A percentile compares a stretch with the other conserved stretches of the same genome.
These are phyloP conservation scores for Rhizoglyphus robini DNA, from an alignment of 1,140 invertebrate genomes.

Conservation along the genomic window DNA sequence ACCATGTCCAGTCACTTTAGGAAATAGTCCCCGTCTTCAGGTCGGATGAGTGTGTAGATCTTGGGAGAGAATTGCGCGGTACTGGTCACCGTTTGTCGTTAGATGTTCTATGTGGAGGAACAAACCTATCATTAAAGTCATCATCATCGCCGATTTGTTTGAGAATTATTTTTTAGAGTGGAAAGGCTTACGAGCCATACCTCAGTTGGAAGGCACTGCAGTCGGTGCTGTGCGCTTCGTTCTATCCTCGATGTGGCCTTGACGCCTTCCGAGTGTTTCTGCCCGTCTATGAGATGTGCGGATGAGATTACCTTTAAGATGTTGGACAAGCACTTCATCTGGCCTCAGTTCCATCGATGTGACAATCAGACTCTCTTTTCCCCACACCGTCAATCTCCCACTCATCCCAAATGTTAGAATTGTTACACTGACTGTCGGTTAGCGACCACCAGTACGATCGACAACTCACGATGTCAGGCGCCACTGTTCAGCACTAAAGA, in stretches of 20 bases:
- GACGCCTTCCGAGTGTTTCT: constrained; percentile 46
- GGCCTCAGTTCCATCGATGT: constrained; percentile 59
- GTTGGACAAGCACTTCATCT: constrained; percentile 55
- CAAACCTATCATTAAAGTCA: not conserved
- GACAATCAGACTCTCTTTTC: constrained; percentile 59
- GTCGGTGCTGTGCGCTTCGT: constrained; percentile 74
- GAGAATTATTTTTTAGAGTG: constrained; percentile 47
- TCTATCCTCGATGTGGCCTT: constrained; percentile 74
- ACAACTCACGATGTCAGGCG: too few species aligned
- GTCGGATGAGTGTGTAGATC: too few species aligned
- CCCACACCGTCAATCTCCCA: too few species aligned
- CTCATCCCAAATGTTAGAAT: constrained; percentile 1
- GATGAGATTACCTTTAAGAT: constrained; percentile 65
- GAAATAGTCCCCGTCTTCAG: too few species aligned
- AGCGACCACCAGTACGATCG: too few species aligned
- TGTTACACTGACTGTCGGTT: not conserved
- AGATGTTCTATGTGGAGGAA: not conserved
- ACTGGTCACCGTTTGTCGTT: too few species aligned
- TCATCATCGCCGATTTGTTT: not conserved
- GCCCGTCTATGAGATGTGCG: constrained; percentile 76
- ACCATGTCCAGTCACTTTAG: too few species aligned
- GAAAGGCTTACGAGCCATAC: constrained; percentile 61
- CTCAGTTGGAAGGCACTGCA: constrained; percentile 88
- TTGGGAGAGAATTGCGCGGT: too few species aligned
- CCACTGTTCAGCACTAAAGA: constrained; percentile 62